Evolutionary conservation across 2,113 vertebrate species (phyloP).

Genomic region (Protomyctophum bolini): DNA sequence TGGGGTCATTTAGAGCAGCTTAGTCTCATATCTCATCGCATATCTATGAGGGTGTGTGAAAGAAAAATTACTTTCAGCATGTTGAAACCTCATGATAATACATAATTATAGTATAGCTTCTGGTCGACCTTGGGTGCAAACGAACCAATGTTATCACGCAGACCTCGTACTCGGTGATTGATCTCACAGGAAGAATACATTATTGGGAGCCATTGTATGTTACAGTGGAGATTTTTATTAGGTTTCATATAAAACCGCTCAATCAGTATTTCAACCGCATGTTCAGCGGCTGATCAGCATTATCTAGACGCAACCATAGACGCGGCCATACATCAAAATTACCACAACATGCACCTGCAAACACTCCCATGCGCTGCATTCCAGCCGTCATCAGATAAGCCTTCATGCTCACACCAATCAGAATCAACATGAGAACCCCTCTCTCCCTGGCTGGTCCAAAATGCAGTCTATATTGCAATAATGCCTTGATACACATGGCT

Average conservation of each 20-base stretch:
- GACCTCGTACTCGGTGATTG: not conserved
- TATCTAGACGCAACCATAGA: not conserved
- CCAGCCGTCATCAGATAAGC: conserved; percentile 28
- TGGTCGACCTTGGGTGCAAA: not conserved
- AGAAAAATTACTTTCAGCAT: too few species aligned
- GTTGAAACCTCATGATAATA: not conserved
- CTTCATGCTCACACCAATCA: conserved; percentile 33
- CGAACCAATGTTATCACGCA: too few species aligned
- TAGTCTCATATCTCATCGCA: too few species aligned
- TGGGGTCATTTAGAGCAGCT: too few species aligned
- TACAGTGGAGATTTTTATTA: not conserved
- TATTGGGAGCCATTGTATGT: not conserved
- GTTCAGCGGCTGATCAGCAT: not conserved
- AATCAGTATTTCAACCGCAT: not conserved
- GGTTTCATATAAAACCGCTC: not conserved
- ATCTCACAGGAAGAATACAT: not conserved
- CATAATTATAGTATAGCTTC: not conserved
- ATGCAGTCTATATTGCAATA: conserved; percentile 41
- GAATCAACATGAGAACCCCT: conserved; percentile 7
- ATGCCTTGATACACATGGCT: conserved; percentile 45
- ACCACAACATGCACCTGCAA: not conserved
- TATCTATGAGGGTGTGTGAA: too few species aligned
- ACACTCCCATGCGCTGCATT: not conserved
- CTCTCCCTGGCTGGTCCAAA: conserved; percentile 1
- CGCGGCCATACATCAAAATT: not conserved